Conservation (phyloP, 2,797 vertebrate genomes). For the Discoglossus pictus region DNA sequence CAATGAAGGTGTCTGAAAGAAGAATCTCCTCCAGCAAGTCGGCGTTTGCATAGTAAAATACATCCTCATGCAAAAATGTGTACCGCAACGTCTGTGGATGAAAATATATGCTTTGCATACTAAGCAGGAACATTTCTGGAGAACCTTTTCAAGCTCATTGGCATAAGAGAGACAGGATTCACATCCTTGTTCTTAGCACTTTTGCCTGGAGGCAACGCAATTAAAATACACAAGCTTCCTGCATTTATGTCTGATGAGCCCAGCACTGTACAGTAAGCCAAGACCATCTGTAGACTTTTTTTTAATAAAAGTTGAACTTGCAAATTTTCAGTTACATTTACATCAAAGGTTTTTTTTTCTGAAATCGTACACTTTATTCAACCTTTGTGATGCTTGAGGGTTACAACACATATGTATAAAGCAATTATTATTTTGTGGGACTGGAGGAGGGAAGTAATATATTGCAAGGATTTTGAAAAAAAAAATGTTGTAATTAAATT, state of each 20-base stretch:
- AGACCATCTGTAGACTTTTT: conserved; percentile 6
- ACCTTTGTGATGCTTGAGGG: background rate
- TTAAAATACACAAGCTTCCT: conserved; percentile 43
- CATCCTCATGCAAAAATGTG: conserved; percentile 39
- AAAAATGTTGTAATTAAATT: no score
- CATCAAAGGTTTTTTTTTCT: conserved; percentile 1
- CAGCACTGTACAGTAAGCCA: background rate
- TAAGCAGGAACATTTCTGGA: conserved; percentile 22
- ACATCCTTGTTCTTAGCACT: conserved; percentile 27
- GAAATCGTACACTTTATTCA: conserved; percentile 14
- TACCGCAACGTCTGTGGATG: conserved; percentile 30
- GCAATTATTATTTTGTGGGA: no score
- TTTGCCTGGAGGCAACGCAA: conserved; percentile 36
- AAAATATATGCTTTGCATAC: conserved; percentile 44
- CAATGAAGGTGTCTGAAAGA: conserved; percentile 44
- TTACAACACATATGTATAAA: no score
- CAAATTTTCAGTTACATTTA: conserved; percentile 13
- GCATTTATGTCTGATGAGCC: conserved; percentile 29
- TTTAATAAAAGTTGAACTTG: conserved; percentile 7
- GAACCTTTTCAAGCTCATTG: conserved; percentile 20
- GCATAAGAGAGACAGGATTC: conserved; percentile 28
- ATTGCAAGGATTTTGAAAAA: no score
- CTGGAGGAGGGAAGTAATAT: no score
- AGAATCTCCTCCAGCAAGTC: conserved; percentile 34
- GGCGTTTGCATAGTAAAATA: conserved; percentile 44